Conservation (phyloP, 2,797 vertebrate genomes). For the Hypotaenidia philippensis region DNA sequence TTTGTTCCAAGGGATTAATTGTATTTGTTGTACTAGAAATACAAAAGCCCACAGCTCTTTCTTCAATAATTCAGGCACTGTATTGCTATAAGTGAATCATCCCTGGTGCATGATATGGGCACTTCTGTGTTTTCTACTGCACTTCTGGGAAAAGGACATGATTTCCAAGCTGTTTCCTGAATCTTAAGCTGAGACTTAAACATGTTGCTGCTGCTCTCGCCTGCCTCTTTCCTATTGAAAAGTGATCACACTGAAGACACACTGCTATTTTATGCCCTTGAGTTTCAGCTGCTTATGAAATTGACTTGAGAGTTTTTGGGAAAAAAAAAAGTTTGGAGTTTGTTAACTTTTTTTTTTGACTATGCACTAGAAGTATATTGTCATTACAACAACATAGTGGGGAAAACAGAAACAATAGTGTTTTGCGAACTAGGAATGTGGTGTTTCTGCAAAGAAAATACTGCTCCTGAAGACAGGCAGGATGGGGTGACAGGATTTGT, state of each 20-base stretch:
- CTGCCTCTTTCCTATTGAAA: neutral
- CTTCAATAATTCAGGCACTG: neutral
- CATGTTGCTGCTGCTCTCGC: neutral
- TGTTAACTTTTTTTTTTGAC: neutral
- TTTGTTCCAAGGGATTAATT: neutral
- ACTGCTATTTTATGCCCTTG: neutral
- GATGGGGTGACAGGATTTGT: neutral
- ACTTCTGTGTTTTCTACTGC: neutral
- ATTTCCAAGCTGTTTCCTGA: conserved; percentile 16
- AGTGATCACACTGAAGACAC: neutral
- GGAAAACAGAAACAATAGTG: neutral
- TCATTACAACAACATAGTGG: neutral
- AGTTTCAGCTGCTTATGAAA: neutral
- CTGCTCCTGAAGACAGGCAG: neutral
- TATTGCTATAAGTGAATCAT: neutral
- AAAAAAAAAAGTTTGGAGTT: neutral
- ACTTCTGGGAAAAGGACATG: neutral
- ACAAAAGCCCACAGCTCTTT: neutral
- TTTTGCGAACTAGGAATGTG: neutral
- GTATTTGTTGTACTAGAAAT: neutral
- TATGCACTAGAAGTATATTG: neutral
- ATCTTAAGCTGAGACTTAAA: neutral
- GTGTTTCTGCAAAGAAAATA: neutral
- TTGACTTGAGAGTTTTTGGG: neutral
- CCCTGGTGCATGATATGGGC: neutral